A percentile compares a stretch with the other conserved stretches of the same genome.
Evolutionary conservation across 2,113 vertebrate species (phyloP).

Genomic region (Boulengeromyrus knoepffleri): DNA sequence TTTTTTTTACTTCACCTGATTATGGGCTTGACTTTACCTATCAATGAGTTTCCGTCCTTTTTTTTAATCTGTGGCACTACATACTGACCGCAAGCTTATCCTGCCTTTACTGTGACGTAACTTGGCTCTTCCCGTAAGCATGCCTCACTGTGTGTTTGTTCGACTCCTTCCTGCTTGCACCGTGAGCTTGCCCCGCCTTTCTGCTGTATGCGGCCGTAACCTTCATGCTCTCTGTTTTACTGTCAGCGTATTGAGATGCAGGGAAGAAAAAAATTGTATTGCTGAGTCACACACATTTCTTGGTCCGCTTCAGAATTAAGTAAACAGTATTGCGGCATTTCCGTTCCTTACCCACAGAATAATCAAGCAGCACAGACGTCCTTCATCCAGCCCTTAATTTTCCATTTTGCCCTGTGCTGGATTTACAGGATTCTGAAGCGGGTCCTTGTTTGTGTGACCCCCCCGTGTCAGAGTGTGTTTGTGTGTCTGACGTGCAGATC

Average conservation of each 20-base stretch:
- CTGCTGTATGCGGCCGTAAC: background rate
- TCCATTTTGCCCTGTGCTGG: background rate
- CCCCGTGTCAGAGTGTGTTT: background rate
- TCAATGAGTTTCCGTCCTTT: background rate
- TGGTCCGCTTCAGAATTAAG: background rate
- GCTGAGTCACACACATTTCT: background rate
- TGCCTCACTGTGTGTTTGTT: background rate
- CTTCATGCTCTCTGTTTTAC: background rate
- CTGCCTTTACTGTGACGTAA: background rate
- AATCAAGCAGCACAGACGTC: background rate
- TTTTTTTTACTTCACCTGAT: background rate
- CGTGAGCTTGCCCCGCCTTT: background rate
- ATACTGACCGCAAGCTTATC: background rate
- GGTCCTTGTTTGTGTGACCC: background rate
- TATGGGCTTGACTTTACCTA: background rate
- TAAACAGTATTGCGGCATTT: background rate
- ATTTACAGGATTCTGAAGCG: background rate
- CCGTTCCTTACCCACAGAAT: background rate
- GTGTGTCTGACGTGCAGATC: constrained; percentile 55
- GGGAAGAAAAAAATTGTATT: background rate
- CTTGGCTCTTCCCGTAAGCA: background rate
- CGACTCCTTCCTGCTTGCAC: background rate
- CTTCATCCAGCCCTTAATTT: background rate
- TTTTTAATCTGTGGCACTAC: background rate
- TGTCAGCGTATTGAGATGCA: background rate